These are phyloP conservation scores for Halichondria panicea DNA, from an alignment of 37 sponge, comb jelly and placozoan genomes.

Conservation along the genomic window DNA sequence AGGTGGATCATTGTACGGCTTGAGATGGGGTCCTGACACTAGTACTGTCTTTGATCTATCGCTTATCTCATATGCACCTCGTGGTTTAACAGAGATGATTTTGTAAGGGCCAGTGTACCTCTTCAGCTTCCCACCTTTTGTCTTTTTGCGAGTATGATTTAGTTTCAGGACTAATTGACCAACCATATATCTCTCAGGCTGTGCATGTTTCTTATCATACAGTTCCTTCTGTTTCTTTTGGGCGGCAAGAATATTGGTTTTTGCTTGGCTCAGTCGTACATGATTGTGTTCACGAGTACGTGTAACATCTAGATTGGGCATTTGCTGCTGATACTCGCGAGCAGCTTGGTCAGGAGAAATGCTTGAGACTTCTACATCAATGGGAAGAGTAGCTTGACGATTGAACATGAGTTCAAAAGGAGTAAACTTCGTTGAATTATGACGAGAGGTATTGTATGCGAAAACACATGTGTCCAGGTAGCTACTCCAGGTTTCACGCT, in stretches of 20 bases:
- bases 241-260: slow-evolving; percentile 65
- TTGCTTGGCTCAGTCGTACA: slow-evolving; percentile 44
- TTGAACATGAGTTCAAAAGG: slow-evolving; percentile 78
- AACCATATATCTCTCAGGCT: slow-evolving; percentile 28
- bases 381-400: slow-evolving; percentile 55
- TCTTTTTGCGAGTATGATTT: slow-evolving; percentile 67
- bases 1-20: too few species aligned
- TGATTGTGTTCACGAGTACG: neutral
- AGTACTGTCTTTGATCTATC: too few species aligned
- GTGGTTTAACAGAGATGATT: too few species aligned
- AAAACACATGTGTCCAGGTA: slow-evolving; percentile 67
- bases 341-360: slow-evolving; percentile 15
- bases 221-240: slow-evolving; percentile 67
- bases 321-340: slow-evolving; percentile 1
- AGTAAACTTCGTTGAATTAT: slow-evolving; percentile 68
- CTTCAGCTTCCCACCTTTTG: slow-evolving; percentile 65
- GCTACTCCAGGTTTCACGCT: slow-evolving; percentile 42
- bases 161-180: slow-evolving; percentile 56
- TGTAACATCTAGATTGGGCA: slow-evolving; percentile 6
- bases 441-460: slow-evolving; percentile 78
- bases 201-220: slow-evolving; percentile 69
- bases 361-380: slow-evolving; percentile 46
- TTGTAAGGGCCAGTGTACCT: too few species aligned
- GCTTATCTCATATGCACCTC: too few species aligned
- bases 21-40: too few species aligned